Conservation (phyloP, 2,797 vertebrate species). For the Halcyon chelicuti region DNA sequence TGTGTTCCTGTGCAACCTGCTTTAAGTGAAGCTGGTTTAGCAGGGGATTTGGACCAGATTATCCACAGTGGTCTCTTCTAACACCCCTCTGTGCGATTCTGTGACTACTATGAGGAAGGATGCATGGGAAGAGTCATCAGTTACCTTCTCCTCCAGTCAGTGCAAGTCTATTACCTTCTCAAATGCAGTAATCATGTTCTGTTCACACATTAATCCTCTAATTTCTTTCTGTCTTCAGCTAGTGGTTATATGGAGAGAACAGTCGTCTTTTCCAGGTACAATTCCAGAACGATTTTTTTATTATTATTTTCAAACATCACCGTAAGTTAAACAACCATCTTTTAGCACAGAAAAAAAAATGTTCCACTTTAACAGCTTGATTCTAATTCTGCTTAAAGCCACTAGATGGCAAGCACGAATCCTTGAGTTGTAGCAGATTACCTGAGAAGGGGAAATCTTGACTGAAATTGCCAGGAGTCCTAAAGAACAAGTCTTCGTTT, state of each 20-base stretch:
- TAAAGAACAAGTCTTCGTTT: fast-evolving
- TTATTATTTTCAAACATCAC: not conserved
- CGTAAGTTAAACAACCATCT: not conserved
- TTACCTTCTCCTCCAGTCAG: not conserved
- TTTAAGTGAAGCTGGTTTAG: too few relatives aligned
- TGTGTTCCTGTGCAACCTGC: too few relatives aligned
- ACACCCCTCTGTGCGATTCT: not conserved
- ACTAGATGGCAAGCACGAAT: slow-evolving; percentile 24
- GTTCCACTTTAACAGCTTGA: not conserved
- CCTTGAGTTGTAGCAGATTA: not conserved
- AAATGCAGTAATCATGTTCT: not conserved
- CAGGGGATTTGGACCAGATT: too few relatives aligned
- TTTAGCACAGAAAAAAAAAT: not conserved
- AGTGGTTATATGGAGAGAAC: not conserved
- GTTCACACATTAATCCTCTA: not conserved
- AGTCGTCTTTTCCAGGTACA: not conserved
- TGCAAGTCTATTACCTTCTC: not conserved
- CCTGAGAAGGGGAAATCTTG: not conserved
- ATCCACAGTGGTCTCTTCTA: too few relatives aligned
- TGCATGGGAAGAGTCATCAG: not conserved
- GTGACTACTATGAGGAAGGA: not conserved
- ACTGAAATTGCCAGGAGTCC: not conserved
- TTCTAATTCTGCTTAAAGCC: not conserved
- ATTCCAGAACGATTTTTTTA: not conserved
- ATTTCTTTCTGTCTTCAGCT: not conserved